These are phyloP conservation scores for Mallotus villosus DNA, from an alignment of 2,797 vertebrate genomes.

Conservation along the genomic window DNA sequence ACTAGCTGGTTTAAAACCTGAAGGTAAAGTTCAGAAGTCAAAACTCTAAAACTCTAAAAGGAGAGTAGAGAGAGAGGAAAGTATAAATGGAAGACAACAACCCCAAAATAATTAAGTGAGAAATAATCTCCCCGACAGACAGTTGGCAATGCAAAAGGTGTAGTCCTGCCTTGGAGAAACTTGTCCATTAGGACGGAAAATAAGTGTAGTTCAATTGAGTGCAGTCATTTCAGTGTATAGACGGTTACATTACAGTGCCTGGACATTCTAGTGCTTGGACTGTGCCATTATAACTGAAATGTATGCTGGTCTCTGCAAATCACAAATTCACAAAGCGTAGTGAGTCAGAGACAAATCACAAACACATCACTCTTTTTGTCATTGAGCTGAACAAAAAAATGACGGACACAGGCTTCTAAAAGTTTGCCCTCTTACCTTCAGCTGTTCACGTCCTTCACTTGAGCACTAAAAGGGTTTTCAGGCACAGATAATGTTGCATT, in stretches of 20 bases:
- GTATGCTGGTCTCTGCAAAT: slow-evolving; percentile 33
- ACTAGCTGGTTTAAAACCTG: too few species aligned
- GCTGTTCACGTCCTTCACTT: slow-evolving; percentile 58
- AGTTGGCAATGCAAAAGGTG: background rate
- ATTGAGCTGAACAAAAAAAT: slow-evolving; percentile 50
- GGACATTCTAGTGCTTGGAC: slow-evolving; percentile 42
- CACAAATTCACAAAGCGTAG: too few species aligned
- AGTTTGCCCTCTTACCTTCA: slow-evolving; percentile 54
- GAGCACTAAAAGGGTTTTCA: slow-evolving; percentile 60
- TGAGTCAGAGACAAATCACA: slow-evolving; percentile 41
- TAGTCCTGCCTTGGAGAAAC: too few species aligned
- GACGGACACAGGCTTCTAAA: slow-evolving; percentile 62
- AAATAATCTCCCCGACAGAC: slow-evolving; percentile 4
- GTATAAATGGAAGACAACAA: too few species aligned
- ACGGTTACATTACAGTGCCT: slow-evolving; percentile 28
- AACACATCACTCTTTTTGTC: slow-evolving; percentile 51
- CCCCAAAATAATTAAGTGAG: background rate
- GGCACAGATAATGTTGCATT: slow-evolving; percentile 56
- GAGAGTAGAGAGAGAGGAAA: too few species aligned
- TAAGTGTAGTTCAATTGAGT: background rate
- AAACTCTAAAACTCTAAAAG: too few species aligned
- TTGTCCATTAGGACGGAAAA: background rate
- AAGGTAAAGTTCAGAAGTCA: too few species aligned
- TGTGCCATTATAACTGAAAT: slow-evolving; percentile 56
- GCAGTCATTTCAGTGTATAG: slow-evolving; percentile 17